These are phyloP conservation scores for Maniola jurtina DNA, from an alignment of 1,140 invertebrate species.

Conservation along the genomic window DNA sequence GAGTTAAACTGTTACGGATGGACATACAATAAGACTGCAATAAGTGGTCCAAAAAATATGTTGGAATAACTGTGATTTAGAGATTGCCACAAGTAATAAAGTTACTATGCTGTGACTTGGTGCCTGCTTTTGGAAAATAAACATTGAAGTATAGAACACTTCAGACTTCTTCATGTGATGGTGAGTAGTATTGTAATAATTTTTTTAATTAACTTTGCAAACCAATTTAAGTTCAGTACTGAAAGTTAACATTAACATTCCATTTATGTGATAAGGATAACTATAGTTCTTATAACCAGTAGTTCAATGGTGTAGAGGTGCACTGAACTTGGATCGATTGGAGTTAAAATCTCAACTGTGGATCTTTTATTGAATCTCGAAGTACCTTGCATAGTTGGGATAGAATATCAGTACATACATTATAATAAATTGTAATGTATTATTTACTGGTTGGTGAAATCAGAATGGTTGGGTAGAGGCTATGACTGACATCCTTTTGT, in stretches of 20 bases:
- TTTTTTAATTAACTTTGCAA: background rate
- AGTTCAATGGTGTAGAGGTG: too few species aligned
- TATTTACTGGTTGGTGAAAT: too few species aligned
- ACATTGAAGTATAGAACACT: background rate
- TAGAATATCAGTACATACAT: too few species aligned
- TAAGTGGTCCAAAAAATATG: constrained; percentile 37
- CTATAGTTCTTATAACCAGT: background rate
- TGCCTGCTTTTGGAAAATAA: background rate
- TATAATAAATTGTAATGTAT: too few species aligned
- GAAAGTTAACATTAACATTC: background rate
- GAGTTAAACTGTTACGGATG: constrained; percentile 26
- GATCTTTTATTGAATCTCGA: too few species aligned
- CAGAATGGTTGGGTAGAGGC: too few species aligned
- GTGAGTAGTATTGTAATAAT: background rate
- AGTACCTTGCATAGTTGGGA: too few species aligned
- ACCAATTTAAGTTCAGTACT: background rate
- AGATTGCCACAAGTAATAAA: constrained; percentile 12
- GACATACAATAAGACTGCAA: constrained; percentile 38
- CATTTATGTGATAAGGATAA: background rate
- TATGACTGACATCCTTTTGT: too few species aligned
- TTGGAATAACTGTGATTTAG: constrained; percentile 5
- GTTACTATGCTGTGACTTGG: constrained; percentile 1
- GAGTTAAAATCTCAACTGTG: too few species aligned
- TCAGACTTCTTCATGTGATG: background rate
- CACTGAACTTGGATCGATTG: too few species aligned